These are phyloP conservation scores for Eulemur rufifrons DNA, from an alignment of 2,113 vertebrate species.

Conservation along the genomic window DNA sequence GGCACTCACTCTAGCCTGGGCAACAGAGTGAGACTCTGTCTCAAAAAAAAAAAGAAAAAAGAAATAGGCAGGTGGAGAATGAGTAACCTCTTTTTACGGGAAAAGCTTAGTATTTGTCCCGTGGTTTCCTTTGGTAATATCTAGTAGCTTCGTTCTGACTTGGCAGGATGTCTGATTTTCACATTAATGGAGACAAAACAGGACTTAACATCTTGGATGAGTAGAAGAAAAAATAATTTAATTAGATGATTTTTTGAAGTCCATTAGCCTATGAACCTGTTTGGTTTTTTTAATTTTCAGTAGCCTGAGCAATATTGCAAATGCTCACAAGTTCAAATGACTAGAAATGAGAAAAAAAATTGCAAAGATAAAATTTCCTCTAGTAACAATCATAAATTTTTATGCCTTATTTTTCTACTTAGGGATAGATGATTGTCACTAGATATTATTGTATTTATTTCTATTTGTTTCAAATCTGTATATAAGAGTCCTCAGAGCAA, in stretches of 20 bases:
- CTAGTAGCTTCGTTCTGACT: not conserved
- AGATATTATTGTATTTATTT: not conserved
- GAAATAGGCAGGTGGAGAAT: not conserved
- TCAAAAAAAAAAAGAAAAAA: too few species aligned
- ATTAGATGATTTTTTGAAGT: not conserved
- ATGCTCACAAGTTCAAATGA: not conserved
- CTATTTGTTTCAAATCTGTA: not conserved
- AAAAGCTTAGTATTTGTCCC: not conserved
- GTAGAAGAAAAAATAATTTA: not conserved
- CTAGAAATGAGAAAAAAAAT: not conserved
- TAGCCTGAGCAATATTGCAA: not conserved
- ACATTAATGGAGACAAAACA: not conserved
- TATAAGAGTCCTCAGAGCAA: not conserved
- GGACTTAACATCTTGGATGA: not conserved
- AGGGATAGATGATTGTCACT: not conserved
- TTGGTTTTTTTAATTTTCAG: not conserved
- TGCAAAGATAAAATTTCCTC: not conserved
- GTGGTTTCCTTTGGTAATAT: not conserved
- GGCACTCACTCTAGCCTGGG: too few species aligned
- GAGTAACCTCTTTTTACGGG: not conserved
- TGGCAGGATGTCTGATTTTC: not conserved
- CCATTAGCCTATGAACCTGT: not conserved
- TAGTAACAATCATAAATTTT: not conserved
- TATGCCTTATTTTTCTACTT: not conserved
- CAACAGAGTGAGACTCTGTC: too few species aligned